Base-by-base conservation (phyloP, 2,888 invertebrate genomes). In the Achlya flavicornis region DNA sequence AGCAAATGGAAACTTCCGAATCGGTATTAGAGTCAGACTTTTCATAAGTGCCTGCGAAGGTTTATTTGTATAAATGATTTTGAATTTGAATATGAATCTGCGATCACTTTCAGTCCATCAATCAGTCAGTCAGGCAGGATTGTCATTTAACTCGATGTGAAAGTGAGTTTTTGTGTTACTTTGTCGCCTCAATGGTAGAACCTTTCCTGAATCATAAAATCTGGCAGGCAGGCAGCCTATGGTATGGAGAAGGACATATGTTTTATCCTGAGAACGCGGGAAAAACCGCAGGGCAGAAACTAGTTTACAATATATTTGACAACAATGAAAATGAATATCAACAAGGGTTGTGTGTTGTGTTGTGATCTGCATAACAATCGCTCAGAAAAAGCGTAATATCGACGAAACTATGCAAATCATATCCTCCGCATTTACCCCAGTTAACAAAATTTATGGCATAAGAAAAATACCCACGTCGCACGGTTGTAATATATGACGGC, bases 341-440 rank as follows among this genome's bases (percentile, higher is more conserved):
- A 64, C 62, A 46, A 65, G 63, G 67, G 63, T 59, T 35, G 26
- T 19, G 16, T 61, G 63, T 59, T 35, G 26, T 19, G 16, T 61
- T 62, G 66, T 72, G 71, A 68, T 80, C 70, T 77, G 70, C 75
- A 76, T 78, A 73, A 74, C 73, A 79, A 80, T 72, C 62, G 59
- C 60, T 43, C 53, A 38, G 32, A 75, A 72, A 74, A 61, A 62
- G 12, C 66, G 65, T 71, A 77, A 78, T 74, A 76, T 77, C 74
- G 64, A 62, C 59, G 63, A 61, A 67, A 71, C 64, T 75, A 79
- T 79, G 76, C 71, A 74, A 81, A 78, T 79, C 69, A 61, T 66
- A 67, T 69, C 65, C 61, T 70, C 60, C 41, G 67, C 58, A 12
- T 41, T 32, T 58, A 58, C 65, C 62, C 61, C 68, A 62, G 66